Conservation (phyloP, 2,888 invertebrate genomes). For the Dichetophora obliterata region DNA sequence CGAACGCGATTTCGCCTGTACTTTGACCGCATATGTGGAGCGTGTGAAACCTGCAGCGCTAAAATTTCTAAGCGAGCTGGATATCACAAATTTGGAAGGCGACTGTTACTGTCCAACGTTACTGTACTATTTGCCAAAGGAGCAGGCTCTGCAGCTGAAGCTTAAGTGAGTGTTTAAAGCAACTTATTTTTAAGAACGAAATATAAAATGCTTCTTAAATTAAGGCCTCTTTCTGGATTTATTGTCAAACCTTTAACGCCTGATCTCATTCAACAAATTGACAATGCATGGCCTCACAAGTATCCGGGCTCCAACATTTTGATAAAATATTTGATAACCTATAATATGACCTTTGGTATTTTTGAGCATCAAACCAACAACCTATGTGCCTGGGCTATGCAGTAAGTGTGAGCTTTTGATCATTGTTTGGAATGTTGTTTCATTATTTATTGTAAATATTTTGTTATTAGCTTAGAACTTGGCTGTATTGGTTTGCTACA, state of each 20-base stretch:
- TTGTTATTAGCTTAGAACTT: slow-evolving; percentile 30
- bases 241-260: slow-evolving; percentile 16
- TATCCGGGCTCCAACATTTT: slow-evolving; percentile 47
- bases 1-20: slow-evolving; percentile 13
- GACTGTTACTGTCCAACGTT: slow-evolving; percentile 23
- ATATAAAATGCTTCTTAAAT: not conserved
- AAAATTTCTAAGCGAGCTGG: slow-evolving; percentile 20
- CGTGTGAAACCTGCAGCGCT: not conserved
- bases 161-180: slow-evolving; percentile 4
- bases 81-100: slow-evolving; percentile 1
- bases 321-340: slow-evolving; percentile 45
- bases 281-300: slow-evolving; percentile 30
- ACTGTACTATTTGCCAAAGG: slow-evolving; percentile 29
- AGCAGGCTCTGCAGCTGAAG: slow-evolving; percentile 23
- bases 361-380: slow-evolving; percentile 44
- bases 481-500: slow-evolving; percentile 48
- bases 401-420: slow-evolving; percentile 33
- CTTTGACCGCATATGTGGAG: slow-evolving; percentile 26
- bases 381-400: slow-evolving; percentile 51
- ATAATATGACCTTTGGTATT: slow-evolving; percentile 48
- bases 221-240: slow-evolving; percentile 23
- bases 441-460: not conserved
- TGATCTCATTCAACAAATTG: not conserved
- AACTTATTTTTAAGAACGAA: not conserved
- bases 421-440: not conserved